Conservation (phyloP, 23 tunicate genomes). For the Ciona savignyi region DNA sequence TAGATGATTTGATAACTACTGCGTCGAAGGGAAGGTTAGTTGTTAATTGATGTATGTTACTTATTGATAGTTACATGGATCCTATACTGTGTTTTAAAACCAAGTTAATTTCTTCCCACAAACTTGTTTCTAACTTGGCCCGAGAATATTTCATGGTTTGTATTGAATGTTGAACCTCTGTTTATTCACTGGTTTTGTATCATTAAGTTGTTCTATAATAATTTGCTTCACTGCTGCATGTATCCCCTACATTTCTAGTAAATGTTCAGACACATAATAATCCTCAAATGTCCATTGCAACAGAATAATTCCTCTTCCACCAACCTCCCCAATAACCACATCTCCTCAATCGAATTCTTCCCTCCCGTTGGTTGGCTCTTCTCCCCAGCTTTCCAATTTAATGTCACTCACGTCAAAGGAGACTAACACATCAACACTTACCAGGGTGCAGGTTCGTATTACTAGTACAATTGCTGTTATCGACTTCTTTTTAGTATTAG, state of each 20-base stretch:
- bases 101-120: too few species aligned
- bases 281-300: background rate
- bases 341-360: conserved; percentile 1
- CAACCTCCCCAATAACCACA: conserved; percentile 31
- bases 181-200: too few species aligned
- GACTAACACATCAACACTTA: conserved; percentile 6
- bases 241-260: too few species aligned
- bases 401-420: background rate
- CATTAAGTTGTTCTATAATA: too few species aligned
- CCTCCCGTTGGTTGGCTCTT: conserved; percentile 40
- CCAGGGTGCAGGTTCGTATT: conserved; percentile 39
- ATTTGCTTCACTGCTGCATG: too few species aligned
- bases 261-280: too few species aligned
- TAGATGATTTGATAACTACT: conserved; percentile 63
- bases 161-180: too few species aligned
- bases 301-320: conserved; percentile 33
- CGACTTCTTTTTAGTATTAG: too few species aligned
- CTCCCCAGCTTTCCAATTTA: conserved; percentile 34
- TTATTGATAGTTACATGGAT: background rate
- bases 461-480: too few species aligned
- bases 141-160: too few species aligned
- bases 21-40: conserved; percentile 85
- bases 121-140: too few species aligned
- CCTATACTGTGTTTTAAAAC: too few species aligned
- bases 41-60: background rate